A percentile compares a stretch with the other conserved stretches of the same genome.
phyloP scores from a whole-genome alignment of 2,113 vertebrate genomes.

The Capreolus pygargus region DNA sequence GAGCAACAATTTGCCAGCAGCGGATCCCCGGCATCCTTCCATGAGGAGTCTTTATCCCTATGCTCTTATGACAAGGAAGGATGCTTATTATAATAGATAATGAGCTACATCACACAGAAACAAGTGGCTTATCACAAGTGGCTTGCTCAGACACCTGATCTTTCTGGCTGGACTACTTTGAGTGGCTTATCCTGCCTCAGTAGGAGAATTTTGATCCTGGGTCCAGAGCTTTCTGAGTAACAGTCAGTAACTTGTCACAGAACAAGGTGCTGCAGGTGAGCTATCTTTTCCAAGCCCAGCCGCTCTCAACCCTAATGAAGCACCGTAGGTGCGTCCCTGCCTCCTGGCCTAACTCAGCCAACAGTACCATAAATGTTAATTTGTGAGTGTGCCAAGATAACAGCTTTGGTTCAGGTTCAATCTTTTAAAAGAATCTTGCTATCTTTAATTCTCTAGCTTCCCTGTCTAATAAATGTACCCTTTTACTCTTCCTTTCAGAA shows the following conservation, averaged over 20 bases:
- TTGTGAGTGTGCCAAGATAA: background rate
- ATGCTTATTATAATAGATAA: background rate
- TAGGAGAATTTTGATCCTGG: background rate
- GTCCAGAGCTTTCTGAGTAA: background rate
- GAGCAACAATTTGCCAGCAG: background rate
- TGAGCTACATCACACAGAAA: background rate
- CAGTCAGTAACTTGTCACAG: background rate
- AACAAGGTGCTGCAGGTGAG: background rate
- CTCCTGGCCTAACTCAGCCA: background rate
- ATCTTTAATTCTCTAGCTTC: background rate
- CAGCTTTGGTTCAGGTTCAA: background rate
- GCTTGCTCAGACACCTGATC: background rate
- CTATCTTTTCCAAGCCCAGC: background rate
- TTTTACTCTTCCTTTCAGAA: background rate
- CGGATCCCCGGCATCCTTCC: background rate
- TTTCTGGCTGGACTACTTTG: background rate
- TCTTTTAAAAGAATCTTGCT: background rate
- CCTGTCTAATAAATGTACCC: background rate
- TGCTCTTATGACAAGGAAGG: background rate
- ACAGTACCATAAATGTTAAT: background rate
- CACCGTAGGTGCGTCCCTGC: background rate
- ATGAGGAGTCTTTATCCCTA: background rate
- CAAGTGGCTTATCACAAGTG: background rate
- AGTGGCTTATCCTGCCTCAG: background rate
- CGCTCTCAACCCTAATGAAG: background rate